Evolutionary conservation across 92 coral and sea anemone species (phyloP).

Genomic region (Epizoanthus illoricatus): DNA sequence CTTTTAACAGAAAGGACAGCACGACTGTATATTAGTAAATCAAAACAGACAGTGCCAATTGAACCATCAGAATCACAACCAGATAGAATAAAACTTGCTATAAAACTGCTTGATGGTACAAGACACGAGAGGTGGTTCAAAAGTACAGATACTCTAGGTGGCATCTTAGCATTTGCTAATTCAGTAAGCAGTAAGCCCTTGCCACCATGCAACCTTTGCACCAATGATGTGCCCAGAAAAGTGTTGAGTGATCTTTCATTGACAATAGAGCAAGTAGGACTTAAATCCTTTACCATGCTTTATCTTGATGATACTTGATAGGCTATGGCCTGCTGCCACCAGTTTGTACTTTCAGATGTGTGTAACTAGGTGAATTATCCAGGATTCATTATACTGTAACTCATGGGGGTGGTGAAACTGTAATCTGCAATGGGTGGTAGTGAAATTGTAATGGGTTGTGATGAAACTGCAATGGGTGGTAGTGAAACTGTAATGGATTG

Average conservation of each 20-base stretch:
- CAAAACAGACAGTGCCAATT: conserved; percentile 40
- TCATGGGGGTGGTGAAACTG: no score
- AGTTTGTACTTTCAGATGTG: no score
- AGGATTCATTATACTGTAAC: no score
- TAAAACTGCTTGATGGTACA: conserved; percentile 82
- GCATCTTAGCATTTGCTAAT: conserved; percentile 71
- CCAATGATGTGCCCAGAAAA: conserved; percentile 80
- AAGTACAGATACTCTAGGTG: conserved; percentile 59
- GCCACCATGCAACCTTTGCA: conserved; percentile 73
- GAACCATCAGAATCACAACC: conserved; percentile 71
- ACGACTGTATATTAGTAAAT: conserved; percentile 18
- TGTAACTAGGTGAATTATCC: no score
- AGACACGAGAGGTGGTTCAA: conserved; percentile 86
- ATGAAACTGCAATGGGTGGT: no score
- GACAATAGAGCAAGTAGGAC: conserved; percentile 64
- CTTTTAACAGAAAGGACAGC: conserved; percentile 10
- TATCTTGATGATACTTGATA: conserved; percentile 68
- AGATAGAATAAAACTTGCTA: conserved; percentile 75
- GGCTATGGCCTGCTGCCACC: neutral
- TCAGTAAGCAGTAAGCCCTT: conserved; percentile 41
- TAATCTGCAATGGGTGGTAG: no score
- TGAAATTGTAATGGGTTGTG: no score
- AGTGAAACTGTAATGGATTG: no score
- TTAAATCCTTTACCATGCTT: conserved; percentile 83
- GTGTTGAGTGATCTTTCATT: conserved; percentile 64